Evolutionary conservation across 2,113 vertebrate genomes (phyloP).

Genomic region (Microtus pennsylvanicus): DNA sequence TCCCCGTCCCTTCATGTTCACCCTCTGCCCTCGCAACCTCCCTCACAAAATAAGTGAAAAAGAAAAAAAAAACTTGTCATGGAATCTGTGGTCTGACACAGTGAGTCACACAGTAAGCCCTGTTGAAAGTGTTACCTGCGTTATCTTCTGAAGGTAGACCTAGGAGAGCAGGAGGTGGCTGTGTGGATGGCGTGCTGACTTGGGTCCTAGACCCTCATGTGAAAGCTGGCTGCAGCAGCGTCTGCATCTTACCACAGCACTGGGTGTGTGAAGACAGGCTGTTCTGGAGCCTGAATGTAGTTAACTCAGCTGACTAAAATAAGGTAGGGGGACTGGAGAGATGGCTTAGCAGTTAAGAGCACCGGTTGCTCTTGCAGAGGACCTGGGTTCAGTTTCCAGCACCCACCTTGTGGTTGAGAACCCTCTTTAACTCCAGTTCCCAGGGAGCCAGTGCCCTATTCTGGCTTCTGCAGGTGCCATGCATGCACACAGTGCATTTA

Average conservation of each 20-base stretch:
- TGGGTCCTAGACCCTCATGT: too few relatives aligned
- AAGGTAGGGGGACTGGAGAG: neutral
- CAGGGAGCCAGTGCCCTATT: neutral
- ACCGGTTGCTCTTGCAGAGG: neutral
- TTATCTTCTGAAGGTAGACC: neutral
- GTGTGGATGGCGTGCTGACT: neutral
- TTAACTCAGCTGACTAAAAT: neutral
- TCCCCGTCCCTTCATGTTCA: too few relatives aligned
- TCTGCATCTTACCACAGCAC: neutral
- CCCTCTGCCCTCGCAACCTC: too few relatives aligned
- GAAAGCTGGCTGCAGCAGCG: neutral
- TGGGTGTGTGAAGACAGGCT: neutral
- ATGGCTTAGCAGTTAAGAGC: neutral
- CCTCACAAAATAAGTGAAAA: too few relatives aligned
- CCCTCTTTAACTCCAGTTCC: neutral
- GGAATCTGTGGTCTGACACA: too few relatives aligned
- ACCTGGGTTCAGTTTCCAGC: neutral
- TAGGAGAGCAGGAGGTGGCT: neutral
- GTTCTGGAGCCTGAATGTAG: neutral
- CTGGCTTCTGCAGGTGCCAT: neutral
- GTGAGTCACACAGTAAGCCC: too few relatives aligned
- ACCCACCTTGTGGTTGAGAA: neutral
- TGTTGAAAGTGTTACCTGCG: neutral
- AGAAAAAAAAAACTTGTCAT: too few relatives aligned
- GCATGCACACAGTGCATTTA: neutral